phyloP scores from a whole-genome alignment of 2,888 invertebrate species.

The Augiades crinisus region DNA sequence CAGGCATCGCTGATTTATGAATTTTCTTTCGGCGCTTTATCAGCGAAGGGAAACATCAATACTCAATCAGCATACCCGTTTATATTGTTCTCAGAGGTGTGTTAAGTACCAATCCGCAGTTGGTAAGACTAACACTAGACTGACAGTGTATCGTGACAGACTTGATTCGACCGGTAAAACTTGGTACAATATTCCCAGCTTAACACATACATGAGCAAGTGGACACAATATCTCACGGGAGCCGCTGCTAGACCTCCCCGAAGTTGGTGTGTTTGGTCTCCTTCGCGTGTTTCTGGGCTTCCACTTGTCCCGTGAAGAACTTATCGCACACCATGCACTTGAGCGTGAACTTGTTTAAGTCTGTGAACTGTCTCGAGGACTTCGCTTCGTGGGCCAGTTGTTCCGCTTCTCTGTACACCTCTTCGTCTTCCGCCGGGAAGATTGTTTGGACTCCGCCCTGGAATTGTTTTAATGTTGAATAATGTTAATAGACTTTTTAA shows the following conservation, averaged over 20 bases:
- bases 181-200: neutral
- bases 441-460: conserved; percentile 90
- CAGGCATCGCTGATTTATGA: no score
- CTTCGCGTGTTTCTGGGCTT: conserved; percentile 93
- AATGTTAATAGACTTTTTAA: neutral
- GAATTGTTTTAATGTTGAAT: no score
- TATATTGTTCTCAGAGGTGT: no score
- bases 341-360: conserved; percentile 92
- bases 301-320: conserved; percentile 88
- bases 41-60: no score
- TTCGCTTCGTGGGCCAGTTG: conserved; percentile 94
- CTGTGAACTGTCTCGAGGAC: conserved; percentile 94
- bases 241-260: conserved; percentile 85
- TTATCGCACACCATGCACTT: conserved; percentile 91
- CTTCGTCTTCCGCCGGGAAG: conserved; percentile 88
- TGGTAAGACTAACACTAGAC: no score
- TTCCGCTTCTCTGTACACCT: conserved; percentile 89
- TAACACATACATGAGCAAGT: conserved; percentile 11
- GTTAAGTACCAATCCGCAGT: no score
- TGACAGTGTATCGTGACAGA: no score
- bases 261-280: conserved; percentile 91
- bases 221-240: conserved; percentile 15
- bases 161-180: no score
- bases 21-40: no score
- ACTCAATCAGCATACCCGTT: no score